These are phyloP conservation scores for Allobates femoralis DNA, from an alignment of 2,797 vertebrate species.

Conservation along the genomic window DNA sequence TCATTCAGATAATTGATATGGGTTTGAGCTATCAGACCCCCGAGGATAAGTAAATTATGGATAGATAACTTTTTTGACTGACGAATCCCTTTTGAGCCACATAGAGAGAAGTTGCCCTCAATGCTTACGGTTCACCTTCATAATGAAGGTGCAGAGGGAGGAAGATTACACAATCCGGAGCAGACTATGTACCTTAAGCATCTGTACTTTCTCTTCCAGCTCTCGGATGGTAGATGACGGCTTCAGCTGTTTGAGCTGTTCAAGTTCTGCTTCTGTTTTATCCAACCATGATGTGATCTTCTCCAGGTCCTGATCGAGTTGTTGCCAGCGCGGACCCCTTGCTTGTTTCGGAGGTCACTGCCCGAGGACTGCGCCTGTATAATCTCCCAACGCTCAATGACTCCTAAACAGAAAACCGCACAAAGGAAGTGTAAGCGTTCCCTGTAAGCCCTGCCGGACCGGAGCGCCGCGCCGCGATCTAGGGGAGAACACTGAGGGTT, in stretches of 20 bases:
- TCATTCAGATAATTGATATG: too few relatives aligned
- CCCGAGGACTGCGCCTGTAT: conserved; percentile 78
- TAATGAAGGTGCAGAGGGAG: background rate
- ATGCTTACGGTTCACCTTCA: too few relatives aligned
- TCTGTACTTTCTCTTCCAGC: conserved; percentile 78
- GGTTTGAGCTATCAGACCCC: too few relatives aligned
- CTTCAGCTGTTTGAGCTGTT: conserved; percentile 73
- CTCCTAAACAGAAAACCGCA: conserved; percentile 72
- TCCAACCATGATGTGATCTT: conserved; percentile 85
- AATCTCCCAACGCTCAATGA: conserved; percentile 92
- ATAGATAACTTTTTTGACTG: too few relatives aligned
- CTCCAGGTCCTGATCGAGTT: conserved; percentile 82
- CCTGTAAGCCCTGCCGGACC: background rate
- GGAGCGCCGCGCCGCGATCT: background rate
- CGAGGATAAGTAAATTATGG: too few relatives aligned
- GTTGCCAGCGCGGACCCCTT: conserved; percentile 79
- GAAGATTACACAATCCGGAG: too few relatives aligned
- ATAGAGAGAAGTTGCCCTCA: too few relatives aligned
- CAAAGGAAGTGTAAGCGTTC: background rate
- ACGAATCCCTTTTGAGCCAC: too few relatives aligned
- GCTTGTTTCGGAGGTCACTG: conserved; percentile 72
- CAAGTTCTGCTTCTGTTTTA: conserved; percentile 80
- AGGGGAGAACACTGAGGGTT: background rate
- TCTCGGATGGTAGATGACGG: conserved; percentile 73
- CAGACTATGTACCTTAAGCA: conserved; percentile 79